Evolutionary conservation across 2,113 vertebrate species (phyloP), one percentile per base, ranked within the genome.

Genomic region (Dicrurus megarhynchus): DNA sequence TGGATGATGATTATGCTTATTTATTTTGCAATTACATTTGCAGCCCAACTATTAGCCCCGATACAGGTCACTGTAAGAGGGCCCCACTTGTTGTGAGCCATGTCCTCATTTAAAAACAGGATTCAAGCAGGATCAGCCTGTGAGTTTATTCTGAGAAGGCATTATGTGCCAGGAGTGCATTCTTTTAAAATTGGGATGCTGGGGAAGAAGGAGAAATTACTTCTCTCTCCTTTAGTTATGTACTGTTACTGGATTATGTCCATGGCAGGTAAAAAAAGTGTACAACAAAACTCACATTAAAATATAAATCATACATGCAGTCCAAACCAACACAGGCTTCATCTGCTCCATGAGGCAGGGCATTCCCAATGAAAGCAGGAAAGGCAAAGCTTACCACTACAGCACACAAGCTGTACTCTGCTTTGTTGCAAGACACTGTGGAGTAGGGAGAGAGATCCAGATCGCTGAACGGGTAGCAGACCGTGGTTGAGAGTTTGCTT

Each of bases 381-480:
- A 71, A 15, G 41, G 32, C 64, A 53, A 21, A 78, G 96, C 99
- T 98, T 92, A 99, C 99, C 98, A 98, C 98, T 14, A 99, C 98
- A 27, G 98, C 98, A 63, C 98, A 98, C 13, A 99, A 95, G 61
- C 94, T 97, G 93, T 99, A 99, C 67, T 92, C 97, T 8, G 74
- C 84, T 1, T 95, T 97, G 56, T 95, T 93, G 56, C 50, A 76
- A 47, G 89, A 92, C 17, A 70, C 26, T 16, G 94, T 87, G 85
- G 98, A 97, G 14, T 98, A 99, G 16, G 97, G 98, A 35, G 95
- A 97, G 60, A 99, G 98, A 76, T 99, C 98, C 46, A 99, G 97
- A 27, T 97, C 95, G 5, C 73, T 95, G 84, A 98, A 95, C 0
- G 98, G 98, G 52, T 99, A 99, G n/a, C 53, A 52, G 8, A 99